Base-by-base conservation (phyloP, 1,140 invertebrate genomes). In the Brachionus sp. region DNA sequence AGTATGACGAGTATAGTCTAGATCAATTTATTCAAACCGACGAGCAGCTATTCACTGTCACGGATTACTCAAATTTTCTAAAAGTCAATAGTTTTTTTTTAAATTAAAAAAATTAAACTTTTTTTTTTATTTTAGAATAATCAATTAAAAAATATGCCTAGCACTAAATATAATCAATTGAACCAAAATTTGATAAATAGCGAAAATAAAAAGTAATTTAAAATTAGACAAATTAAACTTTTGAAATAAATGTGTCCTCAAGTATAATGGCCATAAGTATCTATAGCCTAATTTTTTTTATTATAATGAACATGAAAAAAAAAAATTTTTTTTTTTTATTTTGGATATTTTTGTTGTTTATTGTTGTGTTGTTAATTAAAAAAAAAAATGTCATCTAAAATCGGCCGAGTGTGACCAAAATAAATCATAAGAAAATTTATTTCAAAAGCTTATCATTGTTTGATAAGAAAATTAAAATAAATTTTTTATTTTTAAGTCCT, bases 1-100 rank as follows among this genome's bases (percentile, higher is more conserved):
- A 39, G 5, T 70, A 70, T 70, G 35, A 37, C 35, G 66, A 70
- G 16, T 70, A 70, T 16, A 39, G 13, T 39, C 35, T 70, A 2
- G 66, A 70, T 70, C 66, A 70, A 39, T 70, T 70, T 9, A 70
- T 70, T 19, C 66, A 70, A 70, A 70, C 16, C 9, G 66, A 70
- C 5, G 66, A 70, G 2, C 35, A 37, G 16, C 33, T 70, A 2
- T 70, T 70, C 35, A 37, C 29, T 19, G 9, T 70, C 33, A 39
- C 66, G 0, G 37, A 39, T 23, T 70, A 70, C 9, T 35, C 66
- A 10, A 39, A 70, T 39, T 70, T 70, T 37, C 5, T 37, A 16
- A 70, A 70, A n/a, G 35, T 66, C 29, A 29, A 1, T 29, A 29
- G 29, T n/a, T 23, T 10, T 19, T 19, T 19, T 57, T 13, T 5